Base-by-base conservation (phyloP, 2,888 invertebrate genomes). In the Orthonevra nobilis region DNA sequence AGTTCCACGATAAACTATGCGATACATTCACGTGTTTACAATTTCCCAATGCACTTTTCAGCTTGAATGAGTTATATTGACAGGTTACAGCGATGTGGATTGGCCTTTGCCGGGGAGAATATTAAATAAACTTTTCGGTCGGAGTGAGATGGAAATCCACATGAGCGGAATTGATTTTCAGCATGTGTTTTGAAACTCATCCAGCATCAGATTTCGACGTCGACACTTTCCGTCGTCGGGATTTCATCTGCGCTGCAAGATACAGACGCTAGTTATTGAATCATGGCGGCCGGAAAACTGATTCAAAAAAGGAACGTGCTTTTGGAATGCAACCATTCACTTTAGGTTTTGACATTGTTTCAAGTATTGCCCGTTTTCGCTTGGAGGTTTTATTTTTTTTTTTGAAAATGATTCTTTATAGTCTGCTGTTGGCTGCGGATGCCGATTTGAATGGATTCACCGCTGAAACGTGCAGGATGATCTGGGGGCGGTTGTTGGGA, bases 331-430 rank as follows among this genome's bases (percentile, higher is more conserved):
- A 64, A 58, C 19, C 30, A 42, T 60, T 75, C 63, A 56, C 48
- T 38, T 48, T 61, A 56, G 32, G 23, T 68, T 69, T 75, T 75
- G 69, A 75, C 61, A 69, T 75, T 75, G 74, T 61, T 74, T 74
- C 48, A 44, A 52, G 5, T 66, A 40, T 17, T 9, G 28, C 30
- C 32, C 40, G 50, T 50, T 75, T 63, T 23, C 36, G 50, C 42
- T 48, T 61, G 56, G 12, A 42, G 40, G 36, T 69, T 50, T n/a
- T n/a, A n/a, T n/a, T n/a, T n/a, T n/a, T n/a, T n/a, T n/a, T n/a
- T 23, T 26, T 44, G 23, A 75, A 61, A 63, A 63, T 63, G n/a
- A 69, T 72, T 17, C 19, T 40, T 48, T 63, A 56, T 56, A 70
- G 48, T 56, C 69, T 73, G 2, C 9, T 38, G n/a, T n/a, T n/a